Conservation (phyloP, 1,140 invertebrate genomes). For the Trichonephila inaurata region DNA sequence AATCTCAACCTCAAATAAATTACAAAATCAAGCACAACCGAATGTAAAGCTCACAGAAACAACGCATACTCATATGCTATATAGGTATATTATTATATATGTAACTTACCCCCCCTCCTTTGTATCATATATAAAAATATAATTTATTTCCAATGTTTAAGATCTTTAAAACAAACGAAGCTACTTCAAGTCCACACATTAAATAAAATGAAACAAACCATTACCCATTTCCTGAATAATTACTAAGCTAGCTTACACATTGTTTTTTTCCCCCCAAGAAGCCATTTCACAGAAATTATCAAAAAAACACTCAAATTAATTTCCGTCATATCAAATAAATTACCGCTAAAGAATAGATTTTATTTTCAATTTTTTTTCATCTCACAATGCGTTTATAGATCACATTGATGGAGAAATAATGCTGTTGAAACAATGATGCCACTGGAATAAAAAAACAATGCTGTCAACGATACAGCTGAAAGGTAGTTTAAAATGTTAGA, state of each 20-base stretch:
- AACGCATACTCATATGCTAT: no score
- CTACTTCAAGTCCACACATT: no score
- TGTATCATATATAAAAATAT: no score
- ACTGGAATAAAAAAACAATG: background rate
- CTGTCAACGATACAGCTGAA: background rate
- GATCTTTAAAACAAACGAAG: no score
- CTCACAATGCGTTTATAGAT: background rate
- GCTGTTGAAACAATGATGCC: background rate
- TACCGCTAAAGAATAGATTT: background rate
- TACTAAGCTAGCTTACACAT: background rate
- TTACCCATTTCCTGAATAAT: no score
- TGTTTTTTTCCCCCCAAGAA: background rate
- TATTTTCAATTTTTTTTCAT: background rate
- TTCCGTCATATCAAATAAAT: background rate
- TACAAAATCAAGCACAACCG: no score
- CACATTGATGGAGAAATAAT: background rate
- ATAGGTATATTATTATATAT: no score
- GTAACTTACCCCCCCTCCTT: no score
- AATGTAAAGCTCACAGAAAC: no score
- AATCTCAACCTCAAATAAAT: no score
- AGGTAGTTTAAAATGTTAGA: conserved; percentile 2
- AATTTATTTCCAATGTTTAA: no score
- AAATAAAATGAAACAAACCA: no score
- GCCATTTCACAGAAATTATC: background rate
- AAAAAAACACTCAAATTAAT: background rate